Conservation (phyloP, 2,797 vertebrate species). For the Trachurus trachurus region DNA sequence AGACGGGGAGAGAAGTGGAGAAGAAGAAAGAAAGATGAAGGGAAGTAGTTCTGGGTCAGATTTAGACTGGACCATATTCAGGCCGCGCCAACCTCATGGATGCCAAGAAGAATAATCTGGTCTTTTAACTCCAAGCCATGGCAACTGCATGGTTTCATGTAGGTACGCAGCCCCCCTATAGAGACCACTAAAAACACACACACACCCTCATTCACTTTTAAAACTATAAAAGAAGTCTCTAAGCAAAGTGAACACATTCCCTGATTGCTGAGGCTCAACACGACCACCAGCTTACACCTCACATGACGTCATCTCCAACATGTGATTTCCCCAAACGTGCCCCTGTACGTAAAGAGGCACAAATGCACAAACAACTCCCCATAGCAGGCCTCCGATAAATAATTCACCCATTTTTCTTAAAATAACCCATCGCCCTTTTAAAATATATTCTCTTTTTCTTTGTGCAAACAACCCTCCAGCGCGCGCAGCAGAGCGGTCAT, state of each 20-base stretch:
- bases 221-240: conserved; percentile 36
- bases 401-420: conserved; percentile 75
- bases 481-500: conserved; percentile 61
- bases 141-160: conserved; percentile 54
- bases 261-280: conserved; percentile 18
- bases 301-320: conserved; percentile 18
- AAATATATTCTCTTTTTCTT: conserved; percentile 63
- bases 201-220: conserved; percentile 18
- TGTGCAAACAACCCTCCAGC: conserved; percentile 70
- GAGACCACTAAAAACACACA: conserved; percentile 39
- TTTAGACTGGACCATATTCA: conserved; percentile 62
- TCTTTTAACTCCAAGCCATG: conserved; percentile 69
- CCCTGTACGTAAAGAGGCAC: conserved; percentile 9
- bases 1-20: conserved; percentile 23
- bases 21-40: conserved; percentile 60
- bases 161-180: conserved; percentile 31
- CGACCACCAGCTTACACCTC: conserved; percentile 22
- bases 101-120: conserved; percentile 67
- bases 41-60: conserved; percentile 70
- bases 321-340: conserved; percentile 11
- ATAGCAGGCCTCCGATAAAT: conserved; percentile 61
- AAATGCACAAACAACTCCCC: conserved; percentile 35
- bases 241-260: conserved; percentile 16
- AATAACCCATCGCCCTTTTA: conserved; percentile 72
- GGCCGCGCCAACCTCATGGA: conserved; percentile 44